A percentile compares a stretch with the other conserved stretches of the same genome.
These are phyloP conservation scores for Papilio xuthus DNA, from an alignment of 1,140 invertebrate genomes.

Conservation along the genomic window DNA sequence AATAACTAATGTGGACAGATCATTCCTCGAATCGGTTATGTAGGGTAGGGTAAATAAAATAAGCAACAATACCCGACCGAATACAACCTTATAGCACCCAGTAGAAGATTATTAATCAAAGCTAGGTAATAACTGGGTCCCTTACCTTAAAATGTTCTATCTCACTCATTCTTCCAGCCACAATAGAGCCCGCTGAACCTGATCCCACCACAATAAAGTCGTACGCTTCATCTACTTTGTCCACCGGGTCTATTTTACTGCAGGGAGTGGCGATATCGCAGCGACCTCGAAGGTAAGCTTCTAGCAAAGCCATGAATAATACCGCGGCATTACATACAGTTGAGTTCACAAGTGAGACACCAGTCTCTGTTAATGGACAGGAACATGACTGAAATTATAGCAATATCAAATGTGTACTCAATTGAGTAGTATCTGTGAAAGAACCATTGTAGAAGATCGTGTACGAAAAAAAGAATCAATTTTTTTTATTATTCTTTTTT, in stretches of 20 bases:
- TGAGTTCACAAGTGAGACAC: slow-evolving; percentile 86
- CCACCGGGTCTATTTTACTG: slow-evolving; percentile 43
- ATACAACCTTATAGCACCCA: too few relatives aligned
- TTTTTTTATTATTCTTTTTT: too few relatives aligned
- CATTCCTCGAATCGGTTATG: too few relatives aligned
- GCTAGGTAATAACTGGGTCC: background rate
- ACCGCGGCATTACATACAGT: slow-evolving; percentile 86
- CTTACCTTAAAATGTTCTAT: slow-evolving; percentile 48
- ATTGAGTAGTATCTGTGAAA: too few relatives aligned
- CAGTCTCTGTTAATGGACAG: slow-evolving; percentile 85
- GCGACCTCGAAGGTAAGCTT: slow-evolving; percentile 88
- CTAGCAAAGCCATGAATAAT: slow-evolving; percentile 90
- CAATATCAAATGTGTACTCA: too few relatives aligned
- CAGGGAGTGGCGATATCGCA: slow-evolving; percentile 83
- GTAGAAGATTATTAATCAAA: background rate
- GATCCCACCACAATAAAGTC: slow-evolving; percentile 63
- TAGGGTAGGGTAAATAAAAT: background rate
- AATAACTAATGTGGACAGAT: too few relatives aligned
- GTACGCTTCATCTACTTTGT: slow-evolving; percentile 42
- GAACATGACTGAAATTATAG: slow-evolving; percentile 76
- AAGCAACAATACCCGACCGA: too few relatives aligned
- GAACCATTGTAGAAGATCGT: too few relatives aligned
- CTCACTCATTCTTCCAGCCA: slow-evolving; percentile 56
- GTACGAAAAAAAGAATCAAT: too few relatives aligned
- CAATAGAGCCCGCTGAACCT: slow-evolving; percentile 58